Conservation (phyloP, 2,113 vertebrate genomes). For the Globicephala melas region DNA sequence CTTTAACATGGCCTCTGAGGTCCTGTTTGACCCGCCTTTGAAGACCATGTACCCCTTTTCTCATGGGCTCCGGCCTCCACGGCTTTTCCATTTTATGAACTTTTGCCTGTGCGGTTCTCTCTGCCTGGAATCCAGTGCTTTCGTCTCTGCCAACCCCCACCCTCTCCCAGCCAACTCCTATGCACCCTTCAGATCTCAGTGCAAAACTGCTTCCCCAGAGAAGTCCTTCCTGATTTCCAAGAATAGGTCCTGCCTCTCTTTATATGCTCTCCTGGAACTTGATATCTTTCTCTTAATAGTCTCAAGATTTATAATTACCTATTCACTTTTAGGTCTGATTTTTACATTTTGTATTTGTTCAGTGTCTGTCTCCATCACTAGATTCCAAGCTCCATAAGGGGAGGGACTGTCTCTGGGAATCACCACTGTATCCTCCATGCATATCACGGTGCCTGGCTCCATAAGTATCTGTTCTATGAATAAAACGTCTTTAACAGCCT, state of each 20-base stretch:
- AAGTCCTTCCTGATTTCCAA: background rate
- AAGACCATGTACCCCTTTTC: accelerated
- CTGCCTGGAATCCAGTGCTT: background rate
- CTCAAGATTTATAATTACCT: background rate
- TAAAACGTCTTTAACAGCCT: background rate
- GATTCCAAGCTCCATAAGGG: background rate
- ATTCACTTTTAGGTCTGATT: background rate
- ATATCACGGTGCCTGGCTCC: background rate
- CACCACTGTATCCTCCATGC: background rate
- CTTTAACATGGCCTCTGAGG: background rate
- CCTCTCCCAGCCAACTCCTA: background rate
- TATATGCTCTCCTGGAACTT: background rate
- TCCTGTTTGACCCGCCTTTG: background rate
- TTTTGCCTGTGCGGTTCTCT: background rate
- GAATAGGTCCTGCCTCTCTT: background rate
- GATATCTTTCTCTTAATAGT: background rate
- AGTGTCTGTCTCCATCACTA: background rate
- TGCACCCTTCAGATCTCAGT: background rate
- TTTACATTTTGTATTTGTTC: background rate
- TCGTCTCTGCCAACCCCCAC: no score
- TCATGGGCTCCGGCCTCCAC: background rate
- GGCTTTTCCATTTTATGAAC: background rate
- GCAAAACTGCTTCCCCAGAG: background rate
- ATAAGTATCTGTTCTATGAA: background rate
- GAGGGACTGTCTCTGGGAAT: background rate